Evolutionary conservation across 2,113 vertebrate genomes (phyloP).

Genomic region (Rana temporaria): DNA sequence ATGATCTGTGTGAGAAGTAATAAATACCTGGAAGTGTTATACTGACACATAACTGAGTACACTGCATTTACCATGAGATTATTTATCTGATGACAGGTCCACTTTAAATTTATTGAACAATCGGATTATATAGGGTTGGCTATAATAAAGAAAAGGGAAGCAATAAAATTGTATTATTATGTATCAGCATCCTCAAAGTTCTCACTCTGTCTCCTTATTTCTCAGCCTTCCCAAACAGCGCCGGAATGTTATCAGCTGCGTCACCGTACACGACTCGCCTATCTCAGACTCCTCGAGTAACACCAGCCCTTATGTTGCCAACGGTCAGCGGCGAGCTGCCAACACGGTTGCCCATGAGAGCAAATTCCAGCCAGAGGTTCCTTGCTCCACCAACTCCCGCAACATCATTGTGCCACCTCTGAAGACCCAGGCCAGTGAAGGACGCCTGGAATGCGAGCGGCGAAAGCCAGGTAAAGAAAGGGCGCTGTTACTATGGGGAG

Average conservation of each 20-base stretch:
- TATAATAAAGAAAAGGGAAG: no score
- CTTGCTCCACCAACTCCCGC: slow-evolving; percentile 86
- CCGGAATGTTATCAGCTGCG: slow-evolving; percentile 98
- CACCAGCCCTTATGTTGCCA: slow-evolving; percentile 90
- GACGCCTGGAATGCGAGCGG: slow-evolving; percentile 87
- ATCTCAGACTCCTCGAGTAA: slow-evolving; percentile 93
- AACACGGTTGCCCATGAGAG: slow-evolving; percentile 76
- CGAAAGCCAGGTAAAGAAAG: slow-evolving; percentile 83
- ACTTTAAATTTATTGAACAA: no score
- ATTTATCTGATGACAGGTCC: no score
- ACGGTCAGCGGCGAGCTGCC: slow-evolving; percentile 72
- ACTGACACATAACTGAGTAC: no score
- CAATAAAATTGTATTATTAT: not conserved
- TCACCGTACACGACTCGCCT: slow-evolving; percentile 97
- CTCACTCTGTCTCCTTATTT: not conserved
- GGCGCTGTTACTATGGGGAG: not conserved
- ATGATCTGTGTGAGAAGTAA: no score
- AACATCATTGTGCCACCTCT: slow-evolving; percentile 97
- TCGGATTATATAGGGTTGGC: no score
- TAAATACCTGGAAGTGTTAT: no score
- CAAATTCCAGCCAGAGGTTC: slow-evolving; percentile 86
- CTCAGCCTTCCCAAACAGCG: slow-evolving; percentile 87
- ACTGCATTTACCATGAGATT: no score
- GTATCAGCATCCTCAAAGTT: no score
- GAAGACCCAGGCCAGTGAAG: slow-evolving; percentile 89